Percentiles rank a stretch among this genome's conserved stretches.
Conservation (phyloP, 2,797 vertebrate genomes). For the Perodicticus potto region DNA sequence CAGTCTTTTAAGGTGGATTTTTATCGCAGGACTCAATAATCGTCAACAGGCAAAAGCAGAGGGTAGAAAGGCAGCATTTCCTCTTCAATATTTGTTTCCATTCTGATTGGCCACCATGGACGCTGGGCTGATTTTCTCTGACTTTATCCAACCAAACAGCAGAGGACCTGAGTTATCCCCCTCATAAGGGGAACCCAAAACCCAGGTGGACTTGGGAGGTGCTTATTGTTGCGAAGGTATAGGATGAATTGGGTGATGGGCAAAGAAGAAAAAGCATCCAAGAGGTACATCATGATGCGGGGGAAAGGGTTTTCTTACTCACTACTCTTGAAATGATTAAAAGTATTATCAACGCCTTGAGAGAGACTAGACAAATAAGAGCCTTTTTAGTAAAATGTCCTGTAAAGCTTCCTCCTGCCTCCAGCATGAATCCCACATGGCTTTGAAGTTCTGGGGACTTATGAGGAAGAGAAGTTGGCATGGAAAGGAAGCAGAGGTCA, state of each 20-base stretch:
- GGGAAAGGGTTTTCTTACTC: not conserved
- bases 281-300: not conserved
- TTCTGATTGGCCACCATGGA: not conserved
- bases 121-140: not conserved
- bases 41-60: not conserved
- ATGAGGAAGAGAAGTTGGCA: not conserved
- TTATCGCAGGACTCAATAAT: not conserved
- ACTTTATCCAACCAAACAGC: not conserved
- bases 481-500: not conserved
- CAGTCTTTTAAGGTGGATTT: conserved; percentile 71
- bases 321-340: conserved; percentile 17
- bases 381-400: not conserved
- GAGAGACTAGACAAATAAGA: not conserved
- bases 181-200: not conserved
- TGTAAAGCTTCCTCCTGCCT: not conserved
- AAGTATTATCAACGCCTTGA: not conserved
- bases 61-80: not conserved
- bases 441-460: not conserved
- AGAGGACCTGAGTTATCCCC: not conserved
- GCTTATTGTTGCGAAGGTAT: not conserved
- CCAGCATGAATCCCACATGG: not conserved
- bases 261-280: not conserved
- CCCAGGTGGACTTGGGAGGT: not conserved
- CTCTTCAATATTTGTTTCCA: conserved; percentile 18
- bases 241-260: not conserved